Conservation (phyloP, 2,797 vertebrate genomes). For the Hydrophis major region DNA sequence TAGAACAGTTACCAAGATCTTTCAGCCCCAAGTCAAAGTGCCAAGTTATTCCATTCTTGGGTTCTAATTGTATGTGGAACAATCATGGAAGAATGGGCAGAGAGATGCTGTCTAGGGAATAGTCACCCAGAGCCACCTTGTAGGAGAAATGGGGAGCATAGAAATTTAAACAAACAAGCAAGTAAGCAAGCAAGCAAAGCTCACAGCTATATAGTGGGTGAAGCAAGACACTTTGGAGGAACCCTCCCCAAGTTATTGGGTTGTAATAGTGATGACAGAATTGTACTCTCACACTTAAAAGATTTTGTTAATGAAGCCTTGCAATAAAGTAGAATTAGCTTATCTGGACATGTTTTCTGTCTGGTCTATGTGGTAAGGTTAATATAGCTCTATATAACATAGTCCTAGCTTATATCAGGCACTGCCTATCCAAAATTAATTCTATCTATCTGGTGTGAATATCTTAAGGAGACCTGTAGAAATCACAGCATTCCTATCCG, state of each 20-base stretch:
- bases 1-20: not conserved
- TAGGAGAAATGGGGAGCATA: not conserved
- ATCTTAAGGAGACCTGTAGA: not conserved
- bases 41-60: not conserved
- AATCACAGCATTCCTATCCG: not conserved
- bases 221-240: not conserved
- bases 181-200: not conserved
- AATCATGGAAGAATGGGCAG: not conserved
- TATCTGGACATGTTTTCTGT: not conserved
- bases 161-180: not conserved
- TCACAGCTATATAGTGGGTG: not conserved
- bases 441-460: not conserved
- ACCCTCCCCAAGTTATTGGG: not conserved
- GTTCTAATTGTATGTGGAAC: not conserved
- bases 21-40: not conserved
- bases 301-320: not conserved
- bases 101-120: not conserved
- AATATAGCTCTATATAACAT: not conserved
- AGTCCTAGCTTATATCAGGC: not conserved
- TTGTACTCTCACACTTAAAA: not conserved
- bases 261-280: not conserved
- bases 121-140: not conserved
- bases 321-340: not conserved
- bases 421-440: not conserved
- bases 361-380: not conserved